phyloP scores from a whole-genome alignment of 2,113 vertebrate genomes.

The Ariopsis seemanni region DNA sequence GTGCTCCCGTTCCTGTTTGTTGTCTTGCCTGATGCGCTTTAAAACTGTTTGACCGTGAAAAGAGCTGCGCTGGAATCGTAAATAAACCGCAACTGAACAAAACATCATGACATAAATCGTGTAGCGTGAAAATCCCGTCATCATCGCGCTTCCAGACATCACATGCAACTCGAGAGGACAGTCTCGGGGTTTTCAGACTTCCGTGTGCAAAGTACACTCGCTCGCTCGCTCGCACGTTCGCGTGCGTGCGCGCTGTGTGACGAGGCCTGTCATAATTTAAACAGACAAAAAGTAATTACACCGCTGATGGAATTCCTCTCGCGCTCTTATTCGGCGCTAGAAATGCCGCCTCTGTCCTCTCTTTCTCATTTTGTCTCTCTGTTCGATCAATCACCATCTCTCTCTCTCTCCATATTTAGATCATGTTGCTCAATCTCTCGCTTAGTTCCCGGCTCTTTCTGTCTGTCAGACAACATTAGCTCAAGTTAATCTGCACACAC shows the following conservation, averaged over 20 bases:
- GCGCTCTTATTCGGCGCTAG: background rate
- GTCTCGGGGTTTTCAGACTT: background rate
- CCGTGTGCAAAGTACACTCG: background rate
- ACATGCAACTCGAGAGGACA: background rate
- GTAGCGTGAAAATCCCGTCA: background rate
- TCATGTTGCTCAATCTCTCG: conserved; percentile 47
- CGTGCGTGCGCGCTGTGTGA: background rate
- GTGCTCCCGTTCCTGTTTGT: background rate
- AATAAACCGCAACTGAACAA: background rate
- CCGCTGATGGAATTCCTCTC: conserved; percentile 20
- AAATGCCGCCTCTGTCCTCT: conserved; percentile 21
- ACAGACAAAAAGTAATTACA: conserved; percentile 42
- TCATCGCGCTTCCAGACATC: background rate
- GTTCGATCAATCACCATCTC: conserved; percentile 11
- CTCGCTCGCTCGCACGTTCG: conserved; percentile 22
- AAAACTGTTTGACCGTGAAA: background rate
- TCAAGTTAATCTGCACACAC: conserved; percentile 42
- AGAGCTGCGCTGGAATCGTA: background rate
- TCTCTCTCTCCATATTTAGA: conserved; percentile 48
- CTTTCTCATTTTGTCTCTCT: conserved; percentile 24
- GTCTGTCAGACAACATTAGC: conserved; percentile 51
- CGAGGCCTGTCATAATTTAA: conserved; percentile 41
- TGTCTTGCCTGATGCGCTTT: background rate
- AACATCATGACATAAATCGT: background rate
- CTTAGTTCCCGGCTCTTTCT: conserved; percentile 36